Base-by-base conservation (phyloP, 2,113 vertebrate genomes). In the Calypte anna region DNA sequence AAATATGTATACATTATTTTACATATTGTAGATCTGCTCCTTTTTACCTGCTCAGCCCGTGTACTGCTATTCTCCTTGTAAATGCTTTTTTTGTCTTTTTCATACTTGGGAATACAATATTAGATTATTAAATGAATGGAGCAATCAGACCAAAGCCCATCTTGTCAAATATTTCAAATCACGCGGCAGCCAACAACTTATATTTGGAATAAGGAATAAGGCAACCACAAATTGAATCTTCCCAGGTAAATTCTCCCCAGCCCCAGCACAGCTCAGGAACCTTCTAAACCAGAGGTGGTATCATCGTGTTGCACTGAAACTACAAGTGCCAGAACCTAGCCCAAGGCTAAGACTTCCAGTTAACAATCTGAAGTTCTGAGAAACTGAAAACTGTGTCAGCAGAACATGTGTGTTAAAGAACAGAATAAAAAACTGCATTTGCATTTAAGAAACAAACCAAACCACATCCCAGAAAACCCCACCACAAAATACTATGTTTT, bases 321-420 rank as follows among this genome's bases (percentile, higher is more conserved):
- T 31, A n/a, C 18, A 48, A 67, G 8, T 23, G 25, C 28, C 28
- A 87, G 38, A 89, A 76, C 14, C 25, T 16, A 75, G 43, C 28
- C 30, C 87, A 75, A 67, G 78, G 36, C 16, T 15, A 48, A 73
- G 20, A 25, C 21, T 43, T 82, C 20, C 11, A 64, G 53, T 25
- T 33, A 58, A 58, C 24, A 23, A 51, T 7, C 31, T 33, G 5
- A 79, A 57, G 4, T 19, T 54, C 31, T 46, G 36, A 82, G 61
- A 50, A 76, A 55, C 13, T 15, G 3, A 3, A 54, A 69, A 16
- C 2, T 10, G 19, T 12, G 11, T 40, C 40, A 40, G 40, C 40
- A 40, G 40, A 40, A 40, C 6, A n/a, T 0, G 0, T 14, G 4
- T 12, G 3, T 69, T 87, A 82, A 20, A 38, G 14, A 72, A 53